Evolutionary conservation across 2,797 vertebrate species (phyloP).

Genomic region (Cirrhinus mrigala): DNA sequence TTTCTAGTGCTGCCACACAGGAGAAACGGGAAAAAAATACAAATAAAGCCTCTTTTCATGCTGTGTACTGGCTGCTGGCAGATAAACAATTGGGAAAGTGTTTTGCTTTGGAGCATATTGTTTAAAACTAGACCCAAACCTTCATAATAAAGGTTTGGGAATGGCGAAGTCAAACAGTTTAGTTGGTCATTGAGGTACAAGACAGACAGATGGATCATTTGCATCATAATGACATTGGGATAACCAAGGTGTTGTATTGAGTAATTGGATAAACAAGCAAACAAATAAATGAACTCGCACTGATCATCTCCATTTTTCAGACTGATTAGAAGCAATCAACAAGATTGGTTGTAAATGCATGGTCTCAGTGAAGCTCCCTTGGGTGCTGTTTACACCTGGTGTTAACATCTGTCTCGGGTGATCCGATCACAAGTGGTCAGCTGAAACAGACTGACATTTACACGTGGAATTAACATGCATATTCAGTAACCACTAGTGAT

Average conservation of each 20-base stretch:
- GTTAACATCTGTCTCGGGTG: neutral
- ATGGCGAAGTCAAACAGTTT: neutral
- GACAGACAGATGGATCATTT: slow-evolving; percentile 20
- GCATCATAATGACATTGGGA: slow-evolving; percentile 1
- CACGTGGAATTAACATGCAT: neutral
- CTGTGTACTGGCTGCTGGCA: neutral
- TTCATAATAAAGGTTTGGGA: neutral
- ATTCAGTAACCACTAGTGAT: neutral
- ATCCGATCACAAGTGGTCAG: neutral
- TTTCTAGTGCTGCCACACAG: slow-evolving; percentile 13
- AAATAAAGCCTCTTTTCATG: slow-evolving; percentile 20
- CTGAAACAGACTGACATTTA: neutral
- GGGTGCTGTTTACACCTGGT: slow-evolving; percentile 6
- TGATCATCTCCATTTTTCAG: slow-evolving; percentile 7
- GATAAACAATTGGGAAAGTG: neutral
- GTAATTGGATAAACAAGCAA: slow-evolving; percentile 25
- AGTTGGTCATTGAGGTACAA: slow-evolving; percentile 1
- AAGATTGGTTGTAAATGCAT: neutral
- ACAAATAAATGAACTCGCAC: slow-evolving; percentile 15
- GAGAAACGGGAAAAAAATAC: slow-evolving; percentile 19
- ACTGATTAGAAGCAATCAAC: slow-evolving; percentile 12
- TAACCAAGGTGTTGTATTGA: neutral
- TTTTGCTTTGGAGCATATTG: slow-evolving; percentile 12
- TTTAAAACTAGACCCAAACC: neutral
- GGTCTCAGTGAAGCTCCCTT: neutral